Conservation (phyloP, 2,113 vertebrate genomes). For the Sapayoa aenigma region DNA sequence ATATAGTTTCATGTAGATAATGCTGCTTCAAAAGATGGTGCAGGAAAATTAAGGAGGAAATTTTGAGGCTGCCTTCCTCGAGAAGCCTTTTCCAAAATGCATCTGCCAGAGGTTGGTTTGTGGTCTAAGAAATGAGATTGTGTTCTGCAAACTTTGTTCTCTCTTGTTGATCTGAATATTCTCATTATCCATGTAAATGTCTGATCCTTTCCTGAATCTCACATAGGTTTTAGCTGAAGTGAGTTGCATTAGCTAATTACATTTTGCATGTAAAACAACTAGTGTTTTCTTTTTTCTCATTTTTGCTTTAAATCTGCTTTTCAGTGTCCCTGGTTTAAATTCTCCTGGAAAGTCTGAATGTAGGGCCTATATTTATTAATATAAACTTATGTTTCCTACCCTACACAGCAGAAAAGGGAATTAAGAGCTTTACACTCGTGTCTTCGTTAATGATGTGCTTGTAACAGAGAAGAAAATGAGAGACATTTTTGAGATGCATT, state of each 20-base stretch:
- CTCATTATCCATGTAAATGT: not conserved
- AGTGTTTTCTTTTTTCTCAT: not conserved
- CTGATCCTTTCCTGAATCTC: not conserved
- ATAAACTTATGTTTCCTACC: not conserved
- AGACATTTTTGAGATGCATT: not conserved
- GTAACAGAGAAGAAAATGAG: not conserved
- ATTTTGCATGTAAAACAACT: not conserved
- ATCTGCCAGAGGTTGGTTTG: not conserved
- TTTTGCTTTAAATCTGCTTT: not conserved
- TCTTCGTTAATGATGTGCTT: accelerated
- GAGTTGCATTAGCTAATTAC: not conserved
- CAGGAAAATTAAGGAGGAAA: constrained; percentile 3
- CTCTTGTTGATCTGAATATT: not conserved
- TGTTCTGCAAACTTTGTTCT: not conserved
- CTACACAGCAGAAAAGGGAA: not conserved
- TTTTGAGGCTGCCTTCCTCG: not conserved
- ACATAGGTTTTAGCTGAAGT: not conserved
- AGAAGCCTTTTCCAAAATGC: not conserved
- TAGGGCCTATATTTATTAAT: not conserved
- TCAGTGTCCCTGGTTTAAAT: not conserved
- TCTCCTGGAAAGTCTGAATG: not conserved
- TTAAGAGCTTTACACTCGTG: not conserved
- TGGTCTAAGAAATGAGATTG: not conserved
- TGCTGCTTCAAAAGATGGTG: not conserved
- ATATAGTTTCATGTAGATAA: not conserved